A percentile compares a stretch with the other conserved stretches of the same genome.
These are phyloP conservation scores for Channa argus DNA, from an alignment of 2,113 vertebrate genomes.

Conservation along the genomic window DNA sequence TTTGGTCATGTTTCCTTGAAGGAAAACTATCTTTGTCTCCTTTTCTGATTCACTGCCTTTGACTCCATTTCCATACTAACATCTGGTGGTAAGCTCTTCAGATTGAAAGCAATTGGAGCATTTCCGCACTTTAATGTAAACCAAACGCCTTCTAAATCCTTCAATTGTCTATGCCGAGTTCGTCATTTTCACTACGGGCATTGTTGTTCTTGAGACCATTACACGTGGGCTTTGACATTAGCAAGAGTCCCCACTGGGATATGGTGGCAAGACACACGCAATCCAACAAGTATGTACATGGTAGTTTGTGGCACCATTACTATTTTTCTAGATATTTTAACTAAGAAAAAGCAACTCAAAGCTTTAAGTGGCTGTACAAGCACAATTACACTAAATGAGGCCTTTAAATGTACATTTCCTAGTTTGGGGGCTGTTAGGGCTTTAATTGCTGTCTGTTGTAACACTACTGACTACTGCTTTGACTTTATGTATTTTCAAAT, in stretches of 20 bases:
- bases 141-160: conserved; percentile 1
- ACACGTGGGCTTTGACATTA: neutral
- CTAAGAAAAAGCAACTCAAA: conserved; percentile 2
- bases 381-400: conserved; percentile 15
- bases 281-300: too few relatives aligned
- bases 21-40: neutral
- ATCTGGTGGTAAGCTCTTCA: neutral
- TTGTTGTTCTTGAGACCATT: neutral
- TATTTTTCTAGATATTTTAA: neutral
- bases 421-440: neutral
- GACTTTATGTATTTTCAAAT: conserved; percentile 26
- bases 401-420: conserved; percentile 9
- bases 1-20: neutral
- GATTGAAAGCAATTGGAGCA: neutral
- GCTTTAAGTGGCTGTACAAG: neutral
- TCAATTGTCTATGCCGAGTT: neutral
- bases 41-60: neutral
- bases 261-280: neutral
- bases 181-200: neutral
- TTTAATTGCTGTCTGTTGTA: conserved; percentile 20
- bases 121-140: conserved; percentile 32
- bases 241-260: neutral
- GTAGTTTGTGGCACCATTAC: too few relatives aligned
- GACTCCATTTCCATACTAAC: neutral
- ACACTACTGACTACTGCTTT: conserved; percentile 39